These are phyloP conservation scores for Holacanthus passer DNA, from an alignment of 2,113 vertebrate genomes.

Conservation along the genomic window DNA sequence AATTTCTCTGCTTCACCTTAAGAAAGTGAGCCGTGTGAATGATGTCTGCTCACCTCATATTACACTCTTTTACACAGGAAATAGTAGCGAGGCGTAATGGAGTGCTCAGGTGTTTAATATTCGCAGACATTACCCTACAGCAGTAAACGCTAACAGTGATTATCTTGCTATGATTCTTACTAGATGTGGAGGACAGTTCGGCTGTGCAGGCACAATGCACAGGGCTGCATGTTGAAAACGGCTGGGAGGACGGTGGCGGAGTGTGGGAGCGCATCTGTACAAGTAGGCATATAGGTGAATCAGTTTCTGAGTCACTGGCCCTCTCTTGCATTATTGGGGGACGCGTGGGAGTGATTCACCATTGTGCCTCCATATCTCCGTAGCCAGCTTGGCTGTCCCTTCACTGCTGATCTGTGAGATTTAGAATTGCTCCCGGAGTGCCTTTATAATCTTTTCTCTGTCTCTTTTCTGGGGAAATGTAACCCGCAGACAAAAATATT, in stretches of 20 bases:
- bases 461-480: constrained; percentile 63
- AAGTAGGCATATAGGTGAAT: constrained; percentile 59
- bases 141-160: background rate
- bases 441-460: constrained; percentile 71
- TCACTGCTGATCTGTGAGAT: constrained; percentile 77
- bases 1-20: constrained; percentile 45
- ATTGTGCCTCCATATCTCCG: constrained; percentile 75
- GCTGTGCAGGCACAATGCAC: background rate
- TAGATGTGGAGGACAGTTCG: constrained; percentile 16
- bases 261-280: constrained; percentile 31
- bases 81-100: constrained; percentile 14
- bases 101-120: constrained; percentile 23
- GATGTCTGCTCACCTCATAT: constrained; percentile 17
- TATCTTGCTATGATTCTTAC: constrained; percentile 9
- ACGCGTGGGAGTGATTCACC: constrained; percentile 73
- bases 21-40: constrained; percentile 37
- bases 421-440: constrained; percentile 77
- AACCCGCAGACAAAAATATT: constrained; percentile 61
- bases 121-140: background rate
- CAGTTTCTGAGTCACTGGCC: constrained; percentile 63
- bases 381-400: constrained; percentile 78
- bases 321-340: constrained; percentile 63
- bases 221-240: background rate
- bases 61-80: constrained; percentile 15
- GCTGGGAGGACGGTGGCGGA: background rate